Percentiles rank a stretch among this genome's conserved stretches.
Conservation (phyloP, 1,140 invertebrate species). For the Druon quercuslanigerum region DNA sequence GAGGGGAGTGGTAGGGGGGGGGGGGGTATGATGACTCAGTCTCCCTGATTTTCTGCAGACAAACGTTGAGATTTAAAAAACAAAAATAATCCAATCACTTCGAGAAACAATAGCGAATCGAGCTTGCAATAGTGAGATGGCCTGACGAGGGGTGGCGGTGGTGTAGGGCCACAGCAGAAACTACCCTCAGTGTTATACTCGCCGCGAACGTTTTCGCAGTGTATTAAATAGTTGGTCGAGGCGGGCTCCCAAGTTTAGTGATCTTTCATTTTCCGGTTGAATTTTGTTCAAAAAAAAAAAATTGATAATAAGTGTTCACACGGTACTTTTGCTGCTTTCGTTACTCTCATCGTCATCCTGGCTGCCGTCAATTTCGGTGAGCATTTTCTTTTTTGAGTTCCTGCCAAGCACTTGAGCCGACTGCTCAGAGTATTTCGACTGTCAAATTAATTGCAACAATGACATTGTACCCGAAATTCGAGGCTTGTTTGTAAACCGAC, state of each 20-base stretch:
- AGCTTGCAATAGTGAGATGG: conserved; percentile 38
- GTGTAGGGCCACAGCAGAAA: conserved; percentile 52
- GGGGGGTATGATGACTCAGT: no score
- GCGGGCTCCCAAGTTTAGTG: conserved; percentile 27
- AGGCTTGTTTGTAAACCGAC: background rate
- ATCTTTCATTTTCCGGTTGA: background rate
- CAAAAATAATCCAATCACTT: conserved; percentile 39
- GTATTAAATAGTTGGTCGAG: conserved; percentile 28
- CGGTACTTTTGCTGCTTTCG: background rate
- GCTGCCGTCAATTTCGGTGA: conserved; percentile 42
- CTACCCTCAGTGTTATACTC: conserved; percentile 63
- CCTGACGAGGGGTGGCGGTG: conserved; percentile 59
- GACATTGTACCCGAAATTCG: conserved; percentile 7
- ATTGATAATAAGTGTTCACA: background rate
- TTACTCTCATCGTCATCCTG: background rate
- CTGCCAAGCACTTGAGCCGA: conserved; percentile 33
- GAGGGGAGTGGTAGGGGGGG: no score
- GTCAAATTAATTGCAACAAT: background rate
- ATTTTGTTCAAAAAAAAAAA: background rate
- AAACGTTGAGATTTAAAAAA: conserved; percentile 5
- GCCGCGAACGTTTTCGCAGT: conserved; percentile 55
- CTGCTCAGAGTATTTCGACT: background rate
- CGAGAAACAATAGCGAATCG: conserved; percentile 37
- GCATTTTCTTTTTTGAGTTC: conserved; percentile 43
- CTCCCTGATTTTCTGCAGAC: background rate